A percentile compares a stretch with the other conserved stretches of the same genome.
Conservation (phyloP, 2,797 vertebrate species). For the Coregonus suidteri region DNA sequence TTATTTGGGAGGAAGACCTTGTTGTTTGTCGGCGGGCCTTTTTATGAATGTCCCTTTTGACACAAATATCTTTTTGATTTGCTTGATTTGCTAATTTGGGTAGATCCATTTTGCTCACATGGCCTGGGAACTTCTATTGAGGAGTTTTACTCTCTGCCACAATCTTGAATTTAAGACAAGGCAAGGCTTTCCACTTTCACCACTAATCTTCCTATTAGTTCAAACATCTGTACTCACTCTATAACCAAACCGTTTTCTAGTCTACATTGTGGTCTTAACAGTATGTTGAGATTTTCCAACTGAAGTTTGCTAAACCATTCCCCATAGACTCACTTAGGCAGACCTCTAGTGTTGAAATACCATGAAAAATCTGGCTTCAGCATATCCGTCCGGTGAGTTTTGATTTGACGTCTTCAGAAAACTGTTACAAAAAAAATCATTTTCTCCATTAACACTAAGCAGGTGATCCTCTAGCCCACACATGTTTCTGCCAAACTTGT, state of each 20-base stretch:
- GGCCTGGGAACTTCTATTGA: too few species aligned
- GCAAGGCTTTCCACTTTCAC: neutral
- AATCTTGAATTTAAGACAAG: too few species aligned
- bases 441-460: neutral
- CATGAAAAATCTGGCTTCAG: neutral
- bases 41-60: neutral
- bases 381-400: neutral
- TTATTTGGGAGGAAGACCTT: neutral
- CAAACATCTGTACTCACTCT: neutral
- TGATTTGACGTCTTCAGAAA: neutral
- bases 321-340: constrained; percentile 6
- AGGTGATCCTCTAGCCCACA: constrained; percentile 4
- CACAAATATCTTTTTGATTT: neutral
- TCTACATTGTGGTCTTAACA: neutral
- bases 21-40: neutral
- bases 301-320: neutral
- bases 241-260: neutral
- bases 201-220: neutral
- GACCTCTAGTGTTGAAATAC: constrained; percentile 4
- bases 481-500: neutral
- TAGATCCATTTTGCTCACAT: too few species aligned
- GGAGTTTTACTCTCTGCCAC: too few species aligned
- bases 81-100: too few species aligned
- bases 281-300: neutral
- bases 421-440: neutral